Evolutionary conservation across 2,888 invertebrate species (phyloP).

Genomic region (Trissoscelio sp.): DNA sequence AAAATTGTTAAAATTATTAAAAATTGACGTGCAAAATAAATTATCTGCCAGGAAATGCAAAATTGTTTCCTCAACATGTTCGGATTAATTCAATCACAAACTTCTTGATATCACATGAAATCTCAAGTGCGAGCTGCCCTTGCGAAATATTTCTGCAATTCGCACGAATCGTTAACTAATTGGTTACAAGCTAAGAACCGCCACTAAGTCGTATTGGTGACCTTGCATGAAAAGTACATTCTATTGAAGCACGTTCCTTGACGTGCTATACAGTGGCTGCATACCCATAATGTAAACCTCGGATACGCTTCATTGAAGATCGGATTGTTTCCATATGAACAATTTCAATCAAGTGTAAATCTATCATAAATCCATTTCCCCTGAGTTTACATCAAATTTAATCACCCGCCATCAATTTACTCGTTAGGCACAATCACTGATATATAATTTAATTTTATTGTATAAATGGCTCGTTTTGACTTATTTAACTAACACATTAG

Average conservation of each 20-base stretch:
- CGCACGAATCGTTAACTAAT: slow-evolving; percentile 64
- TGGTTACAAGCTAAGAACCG: slow-evolving; percentile 49
- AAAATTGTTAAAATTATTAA: no score
- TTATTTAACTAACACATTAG: not conserved
- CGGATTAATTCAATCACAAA: slow-evolving; percentile 21
- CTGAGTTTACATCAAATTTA: slow-evolving; percentile 22
- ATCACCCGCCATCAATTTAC: slow-evolving; percentile 25
- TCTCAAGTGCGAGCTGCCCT: slow-evolving; percentile 37
- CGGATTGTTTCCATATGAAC: slow-evolving; percentile 57
- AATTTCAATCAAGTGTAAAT: slow-evolving; percentile 51
- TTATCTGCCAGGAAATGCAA: no score
- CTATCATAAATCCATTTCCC: slow-evolving; percentile 45
- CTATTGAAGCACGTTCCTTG: slow-evolving; percentile 47
- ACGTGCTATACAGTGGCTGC: slow-evolving; percentile 52
- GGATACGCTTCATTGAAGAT: slow-evolving; percentile 51
- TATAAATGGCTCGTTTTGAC: not conserved
- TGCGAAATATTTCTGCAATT: slow-evolving; percentile 65
- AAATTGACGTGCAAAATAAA: no score
- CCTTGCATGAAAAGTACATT: slow-evolving; percentile 63
- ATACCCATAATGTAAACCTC: slow-evolving; percentile 45
- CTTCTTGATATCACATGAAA: slow-evolving; percentile 5
- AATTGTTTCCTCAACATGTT: slow-evolving; percentile 19
- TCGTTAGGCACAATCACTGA: slow-evolving; percentile 17
- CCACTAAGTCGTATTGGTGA: slow-evolving; percentile 31
- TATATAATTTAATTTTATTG: slow-evolving; percentile 14